Conservation (phyloP, 2,888 invertebrate species). For the Sesia bembeciformis region DNA sequence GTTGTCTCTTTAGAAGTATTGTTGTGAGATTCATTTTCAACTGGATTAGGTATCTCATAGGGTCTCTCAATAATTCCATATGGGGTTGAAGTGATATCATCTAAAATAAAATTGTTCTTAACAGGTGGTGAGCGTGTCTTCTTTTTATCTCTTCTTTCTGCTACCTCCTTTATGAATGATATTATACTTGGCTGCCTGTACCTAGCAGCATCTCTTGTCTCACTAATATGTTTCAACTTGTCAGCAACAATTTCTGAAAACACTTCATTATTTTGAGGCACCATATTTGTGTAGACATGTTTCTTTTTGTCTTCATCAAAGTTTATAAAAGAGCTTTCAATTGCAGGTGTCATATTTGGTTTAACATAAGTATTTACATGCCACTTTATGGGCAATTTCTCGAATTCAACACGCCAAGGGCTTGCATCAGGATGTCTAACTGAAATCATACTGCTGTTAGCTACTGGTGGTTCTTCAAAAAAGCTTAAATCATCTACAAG, state of each 20-base stretch:
- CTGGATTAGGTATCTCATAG: too few relatives aligned
- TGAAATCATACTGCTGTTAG: conserved; percentile 58
- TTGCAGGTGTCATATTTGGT: conserved; percentile 66
- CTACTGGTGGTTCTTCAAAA: conserved; percentile 59
- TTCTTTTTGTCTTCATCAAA: conserved; percentile 45
- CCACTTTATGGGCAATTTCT: conserved; percentile 58
- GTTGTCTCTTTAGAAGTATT: too few relatives aligned
- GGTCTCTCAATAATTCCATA: too few relatives aligned
- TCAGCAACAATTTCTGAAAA: conserved; percentile 28
- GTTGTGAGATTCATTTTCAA: too few relatives aligned
- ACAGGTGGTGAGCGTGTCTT: conserved; percentile 38
- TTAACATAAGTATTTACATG: conserved; percentile 58
- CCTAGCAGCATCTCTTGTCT: too few relatives aligned
- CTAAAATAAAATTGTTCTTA: conserved; percentile 36
- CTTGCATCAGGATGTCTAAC: conserved; percentile 46
- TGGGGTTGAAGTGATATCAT: conserved; percentile 16
- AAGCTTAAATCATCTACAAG: conserved; percentile 47
- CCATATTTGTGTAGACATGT: conserved; percentile 59
- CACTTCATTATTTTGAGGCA: conserved; percentile 27
- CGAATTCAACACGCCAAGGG: conserved; percentile 64
- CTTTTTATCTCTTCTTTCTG: conserved; percentile 41
- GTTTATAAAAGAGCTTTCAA: conserved; percentile 57
- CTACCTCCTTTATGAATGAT: conserved; percentile 57
- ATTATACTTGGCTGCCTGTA: conserved; percentile 52
- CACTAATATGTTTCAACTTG: conserved; percentile 24